Percentiles rank a stretch among this genome's conserved stretches.
These are phyloP conservation scores for Frankliniella intonsa DNA, from an alignment of 2,888 invertebrate species.

Conservation along the genomic window DNA sequence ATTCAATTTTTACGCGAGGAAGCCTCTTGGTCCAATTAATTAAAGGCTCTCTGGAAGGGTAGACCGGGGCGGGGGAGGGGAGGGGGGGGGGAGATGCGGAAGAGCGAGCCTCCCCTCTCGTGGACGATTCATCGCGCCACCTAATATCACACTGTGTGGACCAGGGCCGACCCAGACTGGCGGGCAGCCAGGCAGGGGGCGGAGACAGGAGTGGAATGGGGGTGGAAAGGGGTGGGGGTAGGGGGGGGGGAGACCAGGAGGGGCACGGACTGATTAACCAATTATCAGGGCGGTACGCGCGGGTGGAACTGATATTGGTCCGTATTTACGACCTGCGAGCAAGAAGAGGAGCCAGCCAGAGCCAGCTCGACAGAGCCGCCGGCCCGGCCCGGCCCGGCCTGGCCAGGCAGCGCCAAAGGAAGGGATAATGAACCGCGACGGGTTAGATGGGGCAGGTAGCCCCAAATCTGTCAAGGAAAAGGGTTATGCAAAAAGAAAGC, in stretches of 20 bases:
- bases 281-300: constrained; percentile 16
- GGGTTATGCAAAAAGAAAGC: too few relatives aligned
- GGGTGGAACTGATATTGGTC: constrained; percentile 13
- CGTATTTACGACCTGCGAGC: constrained; percentile 10
- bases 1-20: too few relatives aligned
- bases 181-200: background rate
- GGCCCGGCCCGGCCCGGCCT: background rate
- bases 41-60: background rate
- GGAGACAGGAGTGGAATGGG: background rate
- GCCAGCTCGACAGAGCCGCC: background rate
- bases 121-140: background rate
- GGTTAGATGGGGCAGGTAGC: too few relatives aligned
- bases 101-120: too few relatives aligned
- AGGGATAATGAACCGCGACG: too few relatives aligned
- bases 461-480: too few relatives aligned
- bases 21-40: background rate
- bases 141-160: constrained; percentile 3
- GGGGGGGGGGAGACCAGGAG: background rate
- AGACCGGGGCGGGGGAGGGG: background rate
- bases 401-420: too few relatives aligned
- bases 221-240: background rate
- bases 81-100: background rate
- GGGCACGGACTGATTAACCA: background rate
- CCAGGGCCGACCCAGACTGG: background rate
- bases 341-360: background rate